Base-by-base conservation (phyloP, 2,113 vertebrate species). In the Larimichthys polyactis region DNA sequence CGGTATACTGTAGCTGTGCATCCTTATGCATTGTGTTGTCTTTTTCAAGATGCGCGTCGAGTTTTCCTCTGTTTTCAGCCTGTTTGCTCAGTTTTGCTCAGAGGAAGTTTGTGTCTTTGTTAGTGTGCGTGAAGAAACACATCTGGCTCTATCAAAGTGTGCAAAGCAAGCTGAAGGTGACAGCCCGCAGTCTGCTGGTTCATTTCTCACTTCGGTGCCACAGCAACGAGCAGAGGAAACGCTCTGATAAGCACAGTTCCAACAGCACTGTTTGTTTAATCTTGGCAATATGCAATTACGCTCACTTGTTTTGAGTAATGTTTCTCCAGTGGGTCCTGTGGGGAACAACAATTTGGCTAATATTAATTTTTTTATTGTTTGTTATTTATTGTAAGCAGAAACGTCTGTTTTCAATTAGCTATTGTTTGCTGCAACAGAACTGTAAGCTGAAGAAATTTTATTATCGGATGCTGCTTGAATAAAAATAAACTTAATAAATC, bases 231-330 rank as follows among this genome's bases (percentile, higher is more conserved):
- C 72, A 52, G 84, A 55, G 48, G 85, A 87, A 89, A 65, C 6
- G 54, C 85, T 89, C 78, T 58, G 81, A 87, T 83, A 85, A 83
- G 82, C 87, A 46, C 48, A 64, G 62, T 86, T 86, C 79, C 80
- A 84, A 36, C 79, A 73, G 83, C 88, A 65, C 67, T 83, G 82
- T 91, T 93, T 86, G 79, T 91, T 88, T 75, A 72, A 87, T 89
- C 78, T 81, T 49, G 73, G 74, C 75, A 88, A 63, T 63, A 57
- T 71, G 85, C 84, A 88, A 89, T 90, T 89, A 82, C 57, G 40
- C 57, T 80, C 59, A 22, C 79, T 71, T 67, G 55, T 89, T 90
- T 60, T 88, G 79, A 86, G 74, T 80, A 73, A 81, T 90, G 83
- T 75, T 85, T 81, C 83, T 91, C 71, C 87, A 87, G 77, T 75